phyloP scores from a whole-genome alignment of 1,140 invertebrate genomes.

The Proctacanthus coquilletti region DNA sequence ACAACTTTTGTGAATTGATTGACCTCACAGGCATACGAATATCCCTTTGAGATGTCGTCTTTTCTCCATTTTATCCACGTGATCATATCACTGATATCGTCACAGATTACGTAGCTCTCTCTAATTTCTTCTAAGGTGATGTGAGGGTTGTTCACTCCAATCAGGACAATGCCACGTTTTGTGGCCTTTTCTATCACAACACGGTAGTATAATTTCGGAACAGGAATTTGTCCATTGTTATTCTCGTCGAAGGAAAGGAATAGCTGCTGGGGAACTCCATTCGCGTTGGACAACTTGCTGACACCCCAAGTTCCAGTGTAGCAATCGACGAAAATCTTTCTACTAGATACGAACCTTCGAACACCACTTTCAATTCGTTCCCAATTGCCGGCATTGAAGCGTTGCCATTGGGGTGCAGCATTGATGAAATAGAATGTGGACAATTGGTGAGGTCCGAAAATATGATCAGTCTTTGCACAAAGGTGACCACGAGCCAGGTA shows the following conservation, averaged over 20 bases:
- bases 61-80: constrained; percentile 35
- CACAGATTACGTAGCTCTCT: constrained; percentile 33
- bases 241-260: constrained; percentile 32
- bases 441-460: constrained; percentile 43
- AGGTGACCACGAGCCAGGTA: constrained; percentile 47
- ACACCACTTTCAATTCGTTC: constrained; percentile 32
- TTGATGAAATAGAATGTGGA: constrained; percentile 51
- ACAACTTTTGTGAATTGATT: constrained; percentile 39
- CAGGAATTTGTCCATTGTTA: constrained; percentile 30
- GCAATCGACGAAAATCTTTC: constrained; percentile 31
- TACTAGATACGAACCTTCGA: constrained; percentile 26
- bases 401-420: constrained; percentile 46
- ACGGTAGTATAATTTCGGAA: constrained; percentile 43
- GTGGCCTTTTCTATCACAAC: constrained; percentile 35
- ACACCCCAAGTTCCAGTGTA: constrained; percentile 42
- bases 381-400: constrained; percentile 50
- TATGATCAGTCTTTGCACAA: constrained; percentile 47
- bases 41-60: constrained; percentile 37
- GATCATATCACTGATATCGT: constrained; percentile 32
- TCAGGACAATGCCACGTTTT: constrained; percentile 34
- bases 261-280: constrained; percentile 30
- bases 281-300: constrained; percentile 32
- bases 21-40: constrained; percentile 48
- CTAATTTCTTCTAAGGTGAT: constrained; percentile 21
- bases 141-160: constrained; percentile 46